A percentile compares a stretch with the other conserved stretches of the same genome.
phyloP scores from a whole-genome alignment of 2,797 vertebrate species.

The Emys orbicularis region DNA sequence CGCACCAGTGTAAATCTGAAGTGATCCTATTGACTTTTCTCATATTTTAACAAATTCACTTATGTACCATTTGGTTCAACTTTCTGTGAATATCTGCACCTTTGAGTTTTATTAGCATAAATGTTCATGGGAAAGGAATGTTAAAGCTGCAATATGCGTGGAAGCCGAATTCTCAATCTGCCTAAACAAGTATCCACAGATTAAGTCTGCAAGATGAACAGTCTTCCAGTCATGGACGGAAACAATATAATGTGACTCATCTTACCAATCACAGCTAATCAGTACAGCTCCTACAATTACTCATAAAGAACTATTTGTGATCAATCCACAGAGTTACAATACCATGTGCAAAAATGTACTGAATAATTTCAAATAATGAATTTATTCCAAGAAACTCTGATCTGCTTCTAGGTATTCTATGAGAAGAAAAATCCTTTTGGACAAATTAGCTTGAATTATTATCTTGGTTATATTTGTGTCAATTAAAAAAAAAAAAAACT shows the following conservation, averaged over 20 bases:
- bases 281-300: background rate
- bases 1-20: background rate
- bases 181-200: conserved; percentile 18
- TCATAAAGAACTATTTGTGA: background rate
- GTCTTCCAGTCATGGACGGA: background rate
- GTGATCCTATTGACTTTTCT: background rate
- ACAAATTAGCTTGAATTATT: background rate
- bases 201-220: background rate
- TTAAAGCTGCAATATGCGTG: background rate
- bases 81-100: background rate
- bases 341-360: background rate
- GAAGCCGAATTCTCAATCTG: background rate
- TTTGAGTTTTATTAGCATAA: background rate
- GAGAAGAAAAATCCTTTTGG: background rate
- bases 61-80: background rate
- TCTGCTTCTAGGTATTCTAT: background rate
- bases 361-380: background rate
- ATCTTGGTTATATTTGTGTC: background rate
- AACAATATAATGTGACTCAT: background rate
- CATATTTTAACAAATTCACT: background rate
- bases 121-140: background rate
- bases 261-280: background rate
- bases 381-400: background rate
- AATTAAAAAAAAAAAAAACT: background rate
- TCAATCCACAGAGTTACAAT: background rate